Evolutionary conservation across 2,888 invertebrate genomes (phyloP), one percentile per base, ranked within the genome.

Genomic region (Pristionchus mayeri): DNA sequence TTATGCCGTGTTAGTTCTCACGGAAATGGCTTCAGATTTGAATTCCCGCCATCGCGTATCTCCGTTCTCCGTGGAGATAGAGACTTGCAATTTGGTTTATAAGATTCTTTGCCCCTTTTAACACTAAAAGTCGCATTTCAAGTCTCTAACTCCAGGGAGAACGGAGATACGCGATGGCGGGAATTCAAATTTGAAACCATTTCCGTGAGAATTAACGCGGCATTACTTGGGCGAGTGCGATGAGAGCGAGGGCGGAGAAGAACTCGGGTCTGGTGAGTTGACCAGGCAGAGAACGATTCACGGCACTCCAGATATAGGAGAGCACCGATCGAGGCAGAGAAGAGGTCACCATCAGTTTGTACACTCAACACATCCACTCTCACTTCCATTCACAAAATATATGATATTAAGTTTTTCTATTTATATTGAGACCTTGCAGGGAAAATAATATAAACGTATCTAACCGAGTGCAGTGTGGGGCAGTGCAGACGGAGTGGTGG

Each of bases 201-300:
- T 21, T 54, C 21, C n/a, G 2, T 54, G 21, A 54, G 2, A 57
- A 57, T 63, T 60, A 27, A n/a, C n/a, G 44, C 13, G 44, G 6
- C 7, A 44, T n/a, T 27, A 94, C 94, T 93, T 94, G 94, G 13
- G 93, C 93, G 2, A 94, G 89, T 21, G 94, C 94, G 67, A 94
- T 93, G 44, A 94, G 89, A 3, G 94, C 94, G 52, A 94, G 91
- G n/a, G 93, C 91, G 37, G 93, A 92, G 89, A 93, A 94, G 80
- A 94, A 93, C 89, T 94, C 94, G 27, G 92, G 89, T 84, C 92
- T 89, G 3, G 92, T 93, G 67, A 94, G 92, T 87, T 93, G 93
- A 0, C 94, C 94, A 3, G 94, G 94, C 4, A 91, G 92, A 3
- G 92, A 91, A 52, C 92, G 92, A 90, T 94, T 94, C 75, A 93